Conservation (phyloP, 2,888 invertebrate species). For the Acleris emargana region DNA sequence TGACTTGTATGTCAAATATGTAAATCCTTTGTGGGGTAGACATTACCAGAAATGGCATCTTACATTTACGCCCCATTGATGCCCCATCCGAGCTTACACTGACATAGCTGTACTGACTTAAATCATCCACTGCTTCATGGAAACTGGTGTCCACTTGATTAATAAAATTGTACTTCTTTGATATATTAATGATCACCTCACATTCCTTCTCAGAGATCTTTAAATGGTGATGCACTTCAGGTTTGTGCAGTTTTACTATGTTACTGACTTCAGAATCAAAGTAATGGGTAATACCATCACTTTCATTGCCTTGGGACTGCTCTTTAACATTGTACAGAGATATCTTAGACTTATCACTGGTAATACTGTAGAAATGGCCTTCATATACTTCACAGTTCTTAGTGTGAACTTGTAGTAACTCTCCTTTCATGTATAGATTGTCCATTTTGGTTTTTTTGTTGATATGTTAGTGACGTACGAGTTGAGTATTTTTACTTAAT, state of each 20-base stretch:
- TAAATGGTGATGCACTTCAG: conserved; percentile 59
- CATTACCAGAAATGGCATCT: conserved; percentile 74
- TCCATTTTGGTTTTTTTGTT: conserved; percentile 62
- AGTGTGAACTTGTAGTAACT: conserved; percentile 75
- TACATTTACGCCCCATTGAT: conserved; percentile 77
- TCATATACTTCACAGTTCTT: conserved; percentile 71
- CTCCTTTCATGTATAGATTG: conserved; percentile 75
- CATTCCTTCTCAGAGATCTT: conserved; percentile 72
- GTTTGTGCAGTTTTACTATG: conserved; percentile 69
- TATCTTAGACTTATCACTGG: conserved; percentile 73
- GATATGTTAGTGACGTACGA: conserved; percentile 30
- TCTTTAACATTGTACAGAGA: conserved; percentile 74
- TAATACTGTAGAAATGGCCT: conserved; percentile 75
- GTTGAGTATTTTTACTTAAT: conserved; percentile 52
- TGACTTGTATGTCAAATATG: conserved; percentile 78
- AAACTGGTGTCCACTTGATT: conserved; percentile 75
- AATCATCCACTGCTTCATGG: conserved; percentile 70
- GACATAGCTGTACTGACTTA: conserved; percentile 63
- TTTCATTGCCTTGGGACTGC: conserved; percentile 56
- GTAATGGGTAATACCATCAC: conserved; percentile 70
- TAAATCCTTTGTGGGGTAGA: conserved; percentile 75
- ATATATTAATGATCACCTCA: conserved; percentile 68
- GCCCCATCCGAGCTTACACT: conserved; percentile 75
- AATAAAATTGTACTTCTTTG: conserved; percentile 73
- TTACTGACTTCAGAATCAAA: conserved; percentile 71